A percentile compares a stretch with the other conserved stretches of the same genome.
These are phyloP conservation scores for Rousettus leschenaultii DNA, from an alignment of 2,113 vertebrate species.

Conservation along the genomic window DNA sequence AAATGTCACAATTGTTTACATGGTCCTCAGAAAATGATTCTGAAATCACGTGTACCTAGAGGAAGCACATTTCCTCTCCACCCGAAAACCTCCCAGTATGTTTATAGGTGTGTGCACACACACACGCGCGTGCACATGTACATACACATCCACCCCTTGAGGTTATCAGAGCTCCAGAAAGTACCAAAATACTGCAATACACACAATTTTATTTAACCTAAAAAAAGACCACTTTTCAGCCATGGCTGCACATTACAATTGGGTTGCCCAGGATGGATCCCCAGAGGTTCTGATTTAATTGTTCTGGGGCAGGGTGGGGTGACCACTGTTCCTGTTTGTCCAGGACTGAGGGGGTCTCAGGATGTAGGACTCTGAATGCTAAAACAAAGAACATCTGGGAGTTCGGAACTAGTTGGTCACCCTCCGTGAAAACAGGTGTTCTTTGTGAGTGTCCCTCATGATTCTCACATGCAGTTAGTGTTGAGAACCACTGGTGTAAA, in stretches of 20 bases:
- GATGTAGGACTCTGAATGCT: not conserved
- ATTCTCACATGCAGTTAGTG: not conserved
- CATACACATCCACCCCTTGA: not conserved
- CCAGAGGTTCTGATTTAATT: not conserved
- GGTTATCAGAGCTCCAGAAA: not conserved
- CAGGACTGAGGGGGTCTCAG: not conserved
- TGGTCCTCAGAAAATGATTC: not conserved
- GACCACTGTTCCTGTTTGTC: not conserved
- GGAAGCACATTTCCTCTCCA: not conserved
- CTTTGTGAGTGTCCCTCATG: not conserved
- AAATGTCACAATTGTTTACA: not conserved
- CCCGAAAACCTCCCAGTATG: not conserved
- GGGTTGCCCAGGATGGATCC: not conserved
- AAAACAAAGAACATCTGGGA: not conserved
- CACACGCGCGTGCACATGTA: not conserved
- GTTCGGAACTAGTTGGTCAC: not conserved
- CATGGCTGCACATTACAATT: not conserved
- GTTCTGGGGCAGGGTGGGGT: not conserved
- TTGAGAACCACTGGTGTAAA: not conserved
- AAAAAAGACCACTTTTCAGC: not conserved
- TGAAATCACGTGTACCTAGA: not conserved
- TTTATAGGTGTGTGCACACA: rapidly evolving
- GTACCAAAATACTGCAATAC: not conserved
- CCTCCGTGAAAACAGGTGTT: not conserved
- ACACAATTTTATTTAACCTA: not conserved